Evolutionary conservation across 23 tunicate genomes (phyloP).

Genomic region (Diplosoma virens): DNA sequence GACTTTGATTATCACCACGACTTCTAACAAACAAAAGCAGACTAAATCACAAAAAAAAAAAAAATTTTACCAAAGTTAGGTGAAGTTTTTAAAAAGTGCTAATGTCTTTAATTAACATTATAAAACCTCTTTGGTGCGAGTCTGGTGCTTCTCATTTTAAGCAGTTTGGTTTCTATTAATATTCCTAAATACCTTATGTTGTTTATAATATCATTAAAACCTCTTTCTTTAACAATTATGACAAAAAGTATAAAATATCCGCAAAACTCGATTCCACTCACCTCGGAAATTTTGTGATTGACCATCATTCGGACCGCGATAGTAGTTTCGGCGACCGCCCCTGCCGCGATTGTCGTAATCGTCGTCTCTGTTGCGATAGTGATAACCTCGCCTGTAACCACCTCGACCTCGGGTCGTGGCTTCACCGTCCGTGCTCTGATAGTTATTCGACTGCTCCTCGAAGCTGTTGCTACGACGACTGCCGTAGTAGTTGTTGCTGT

Average conservation of each 20-base stretch:
- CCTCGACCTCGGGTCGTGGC: slow-evolving; percentile 35
- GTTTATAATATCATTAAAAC: no score
- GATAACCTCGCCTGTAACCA: slow-evolving; percentile 36
- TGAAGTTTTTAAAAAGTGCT: background rate
- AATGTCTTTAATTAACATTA: no score
- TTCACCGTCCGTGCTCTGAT: background rate
- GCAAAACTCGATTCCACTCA: background rate
- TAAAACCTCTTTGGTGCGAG: no score
- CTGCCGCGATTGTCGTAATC: slow-evolving; percentile 31
- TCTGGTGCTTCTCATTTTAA: no score
- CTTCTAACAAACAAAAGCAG: no score
- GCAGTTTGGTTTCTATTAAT: no score
- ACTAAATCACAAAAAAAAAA: no score
- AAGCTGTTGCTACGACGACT: slow-evolving; percentile 28
- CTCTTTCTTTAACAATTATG: background rate
- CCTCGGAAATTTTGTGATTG: slow-evolving; percentile 40
- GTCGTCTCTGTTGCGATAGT: slow-evolving; percentile 27
- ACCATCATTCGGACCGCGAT: slow-evolving; percentile 36
- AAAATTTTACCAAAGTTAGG: background rate
- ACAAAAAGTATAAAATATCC: background rate
- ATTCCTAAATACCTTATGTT: no score
- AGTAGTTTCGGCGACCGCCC: slow-evolving; percentile 42
- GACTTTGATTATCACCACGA: no score
- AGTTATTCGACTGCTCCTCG: background rate
- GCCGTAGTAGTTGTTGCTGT: slow-evolving; percentile 54